Evolutionary conservation across 2,888 invertebrate genomes (phyloP).

Genomic region (Linhomoeus sp.): DNA sequence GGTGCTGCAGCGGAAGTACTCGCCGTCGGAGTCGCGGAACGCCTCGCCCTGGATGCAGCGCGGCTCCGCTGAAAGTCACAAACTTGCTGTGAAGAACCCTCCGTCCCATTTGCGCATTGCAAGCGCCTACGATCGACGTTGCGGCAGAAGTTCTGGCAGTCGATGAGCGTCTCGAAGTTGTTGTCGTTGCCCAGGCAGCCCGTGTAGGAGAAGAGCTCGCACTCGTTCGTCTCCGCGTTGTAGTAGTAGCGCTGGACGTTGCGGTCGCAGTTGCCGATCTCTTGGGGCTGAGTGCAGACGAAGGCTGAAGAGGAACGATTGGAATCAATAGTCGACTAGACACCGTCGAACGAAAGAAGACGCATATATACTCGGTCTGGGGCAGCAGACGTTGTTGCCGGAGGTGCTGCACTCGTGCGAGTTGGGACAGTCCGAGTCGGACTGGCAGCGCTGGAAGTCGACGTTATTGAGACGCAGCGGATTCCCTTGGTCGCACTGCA

Average conservation of each 20-base stretch:
- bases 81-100: too few species aligned
- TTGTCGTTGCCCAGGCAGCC: conserved; percentile 24
- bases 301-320: too few species aligned
- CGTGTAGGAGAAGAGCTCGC: conserved; percentile 24
- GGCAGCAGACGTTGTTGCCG: conserved; percentile 18
- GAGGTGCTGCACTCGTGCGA: conserved; percentile 17
- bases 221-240: conserved; percentile 8
- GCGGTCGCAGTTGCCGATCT: neutral
- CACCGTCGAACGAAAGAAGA: neutral
- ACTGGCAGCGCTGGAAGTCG: conserved; percentile 15
- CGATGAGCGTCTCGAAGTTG: conserved; percentile 22
- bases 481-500: neutral
- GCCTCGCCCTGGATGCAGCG: conserved; percentile 5
- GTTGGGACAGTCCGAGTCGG: conserved; percentile 22
- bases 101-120: too few species aligned
- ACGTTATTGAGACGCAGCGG: neutral
- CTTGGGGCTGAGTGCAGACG: neutral
- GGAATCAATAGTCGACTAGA: too few species aligned
- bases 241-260: neutral
- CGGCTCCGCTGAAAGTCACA: conserved; percentile 1
- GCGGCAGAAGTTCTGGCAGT: conserved; percentile 7
- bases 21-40: conserved; percentile 4
- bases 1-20: conserved; percentile 1
- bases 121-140: too few species aligned
- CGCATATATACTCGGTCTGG: conserved; percentile 14